A percentile compares a stretch with the other conserved stretches of the same genome.
These are phyloP conservation scores for Drosophila nr. perissopoda DNA, from an alignment of 2,888 invertebrate genomes.

Conservation along the genomic window DNA sequence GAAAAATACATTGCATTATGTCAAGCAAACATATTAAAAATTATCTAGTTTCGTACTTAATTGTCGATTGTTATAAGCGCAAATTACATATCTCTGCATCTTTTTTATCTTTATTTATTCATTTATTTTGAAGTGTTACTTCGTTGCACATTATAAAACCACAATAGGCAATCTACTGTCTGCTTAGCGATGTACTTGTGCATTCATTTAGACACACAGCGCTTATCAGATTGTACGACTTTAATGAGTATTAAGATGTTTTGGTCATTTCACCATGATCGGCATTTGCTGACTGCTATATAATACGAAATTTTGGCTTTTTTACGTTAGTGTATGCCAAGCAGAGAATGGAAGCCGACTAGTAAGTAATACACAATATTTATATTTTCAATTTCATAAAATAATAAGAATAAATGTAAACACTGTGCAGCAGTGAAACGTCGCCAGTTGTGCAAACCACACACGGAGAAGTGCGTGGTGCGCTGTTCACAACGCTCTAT, in stretches of 20 bases:
- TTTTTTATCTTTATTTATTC: neutral
- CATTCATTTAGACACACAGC: neutral
- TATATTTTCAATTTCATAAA: neutral
- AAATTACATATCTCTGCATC: neutral
- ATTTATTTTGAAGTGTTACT: neutral
- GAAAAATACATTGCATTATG: too few species aligned
- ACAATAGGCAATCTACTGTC: too few species aligned
- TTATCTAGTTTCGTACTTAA: neutral
- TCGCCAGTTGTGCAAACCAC: slow-evolving; percentile 68
- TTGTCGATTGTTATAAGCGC: neutral
- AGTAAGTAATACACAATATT: slow-evolving; percentile 21
- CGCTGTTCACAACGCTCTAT: slow-evolving; percentile 64
- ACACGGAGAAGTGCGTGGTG: slow-evolving; percentile 75
- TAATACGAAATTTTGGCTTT: neutral
- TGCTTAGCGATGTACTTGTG: too few species aligned
- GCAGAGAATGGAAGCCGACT: slow-evolving; percentile 43
- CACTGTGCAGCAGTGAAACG: slow-evolving; percentile 33
- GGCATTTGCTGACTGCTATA: neutral
- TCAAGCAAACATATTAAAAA: neutral
- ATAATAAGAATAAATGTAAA: neutral
- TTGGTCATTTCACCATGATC: neutral
- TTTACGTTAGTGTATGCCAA: neutral
- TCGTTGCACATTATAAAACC: neutral
- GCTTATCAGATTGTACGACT: neutral
- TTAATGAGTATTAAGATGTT: neutral